Conservation (phyloP, 2,888 invertebrate genomes). For the Lepidonotus clava region DNA sequence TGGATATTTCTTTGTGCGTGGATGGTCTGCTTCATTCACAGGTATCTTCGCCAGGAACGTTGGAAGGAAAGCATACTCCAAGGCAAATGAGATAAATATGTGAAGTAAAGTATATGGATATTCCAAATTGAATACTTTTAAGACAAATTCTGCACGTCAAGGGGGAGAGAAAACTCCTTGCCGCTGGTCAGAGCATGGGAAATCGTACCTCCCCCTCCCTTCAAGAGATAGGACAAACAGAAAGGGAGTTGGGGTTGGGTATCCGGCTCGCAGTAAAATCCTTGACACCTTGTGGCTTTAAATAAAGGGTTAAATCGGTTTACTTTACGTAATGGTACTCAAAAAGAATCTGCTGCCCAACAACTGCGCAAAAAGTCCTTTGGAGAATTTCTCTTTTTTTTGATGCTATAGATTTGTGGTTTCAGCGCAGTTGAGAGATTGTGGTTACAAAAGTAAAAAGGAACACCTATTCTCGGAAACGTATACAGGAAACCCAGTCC, state of each 20-base stretch:
- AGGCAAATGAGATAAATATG: slow-evolving; percentile 43
- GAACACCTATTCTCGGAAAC: too few relatives aligned
- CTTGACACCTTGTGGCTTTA: background rate
- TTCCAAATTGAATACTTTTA: background rate
- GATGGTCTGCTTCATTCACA: background rate
- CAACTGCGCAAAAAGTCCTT: too few relatives aligned
- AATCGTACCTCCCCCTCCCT: slow-evolving; percentile 56
- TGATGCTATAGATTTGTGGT: too few relatives aligned
- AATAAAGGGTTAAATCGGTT: too few relatives aligned
- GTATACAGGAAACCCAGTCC: too few relatives aligned
- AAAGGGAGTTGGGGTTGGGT: slow-evolving; percentile 54
- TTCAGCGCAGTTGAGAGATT: too few relatives aligned
- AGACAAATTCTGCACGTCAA: slow-evolving; percentile 28
- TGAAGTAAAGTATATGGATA: slow-evolving; percentile 48
- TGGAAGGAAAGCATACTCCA: background rate
- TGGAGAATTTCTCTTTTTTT: too few relatives aligned
- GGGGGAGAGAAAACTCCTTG: slow-evolving; percentile 52
- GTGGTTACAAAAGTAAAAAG: too few relatives aligned
- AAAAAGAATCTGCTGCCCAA: too few relatives aligned
- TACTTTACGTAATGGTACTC: too few relatives aligned
- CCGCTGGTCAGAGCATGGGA: slow-evolving; percentile 53
- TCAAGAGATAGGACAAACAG: too few relatives aligned
- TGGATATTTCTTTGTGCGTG: background rate
- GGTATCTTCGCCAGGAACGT: background rate
- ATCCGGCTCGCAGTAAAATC: slow-evolving; percentile 51